A percentile compares a stretch with the other conserved stretches of the same genome.
These are phyloP conservation scores for Yasuhikotakia modesta DNA, from an alignment of 2,797 vertebrate genomes.

Conservation along the genomic window DNA sequence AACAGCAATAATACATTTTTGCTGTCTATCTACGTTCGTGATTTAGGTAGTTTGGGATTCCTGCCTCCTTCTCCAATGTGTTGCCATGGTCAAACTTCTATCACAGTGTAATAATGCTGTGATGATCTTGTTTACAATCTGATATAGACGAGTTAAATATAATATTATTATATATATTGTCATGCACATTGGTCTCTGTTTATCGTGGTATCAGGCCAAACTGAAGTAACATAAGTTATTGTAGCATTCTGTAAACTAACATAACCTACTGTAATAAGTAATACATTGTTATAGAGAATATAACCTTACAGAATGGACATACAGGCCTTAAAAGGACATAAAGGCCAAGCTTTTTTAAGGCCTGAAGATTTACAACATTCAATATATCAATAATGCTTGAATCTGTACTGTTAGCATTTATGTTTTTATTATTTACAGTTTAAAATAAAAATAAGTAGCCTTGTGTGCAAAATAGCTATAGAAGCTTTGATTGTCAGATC, in stretches of 20 bases:
- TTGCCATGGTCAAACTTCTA: conserved; percentile 47
- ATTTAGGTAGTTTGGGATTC: conserved; percentile 22
- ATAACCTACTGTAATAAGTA: no score
- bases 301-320: no score
- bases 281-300: neutral
- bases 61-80: conserved; percentile 46
- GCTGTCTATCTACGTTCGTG: neutral
- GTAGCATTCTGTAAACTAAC: neutral
- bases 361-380: no score
- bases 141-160: conserved; percentile 36
- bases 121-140: conserved; percentile 26
- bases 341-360: no score
- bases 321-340: no score
- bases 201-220: conserved; percentile 7
- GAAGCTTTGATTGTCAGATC: no score
- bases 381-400: no score
- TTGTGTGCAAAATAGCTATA: neutral
- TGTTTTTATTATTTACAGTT: no score
- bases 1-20: neutral
- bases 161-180: neutral
- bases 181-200: conserved; percentile 5
- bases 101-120: conserved; percentile 25
- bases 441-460: no score
- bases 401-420: no score
- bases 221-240: neutral